Percentiles rank a stretch among this genome's conserved stretches.
Conservation (phyloP, 2,888 invertebrate genomes). For the Anarsia innoxiella region DNA sequence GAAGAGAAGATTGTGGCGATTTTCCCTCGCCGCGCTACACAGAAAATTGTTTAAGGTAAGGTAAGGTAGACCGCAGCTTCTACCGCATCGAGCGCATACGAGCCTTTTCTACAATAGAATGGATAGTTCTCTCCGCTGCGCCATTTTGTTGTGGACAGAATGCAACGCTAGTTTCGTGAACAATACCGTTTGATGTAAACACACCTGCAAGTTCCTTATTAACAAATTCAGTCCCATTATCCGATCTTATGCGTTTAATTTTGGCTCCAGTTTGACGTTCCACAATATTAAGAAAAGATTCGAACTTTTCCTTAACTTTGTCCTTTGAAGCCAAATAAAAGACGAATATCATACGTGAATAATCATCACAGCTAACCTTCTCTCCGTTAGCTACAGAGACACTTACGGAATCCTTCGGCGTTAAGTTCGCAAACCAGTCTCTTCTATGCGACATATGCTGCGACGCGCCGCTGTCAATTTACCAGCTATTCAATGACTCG, state of each 20-base stretch:
- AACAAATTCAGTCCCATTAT: neutral
- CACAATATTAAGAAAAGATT: neutral
- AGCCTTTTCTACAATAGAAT: neutral
- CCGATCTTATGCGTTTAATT: neutral
- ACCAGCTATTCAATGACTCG: neutral
- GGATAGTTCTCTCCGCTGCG: neutral
- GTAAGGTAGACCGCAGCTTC: neutral
- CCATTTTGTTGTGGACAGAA: conserved; percentile 4
- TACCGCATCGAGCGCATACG: neutral
- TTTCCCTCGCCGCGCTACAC: too few species aligned
- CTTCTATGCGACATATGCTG: neutral
- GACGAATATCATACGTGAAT: neutral
- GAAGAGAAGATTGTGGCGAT: too few species aligned
- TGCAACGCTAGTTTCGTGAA: neutral
- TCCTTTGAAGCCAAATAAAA: neutral
- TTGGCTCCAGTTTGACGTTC: neutral
- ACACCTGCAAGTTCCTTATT: neutral
- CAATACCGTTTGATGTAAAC: neutral
- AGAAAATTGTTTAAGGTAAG: too few species aligned
- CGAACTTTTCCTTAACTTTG: neutral
- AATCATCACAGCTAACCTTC: too few species aligned
- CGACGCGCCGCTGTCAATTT: neutral
- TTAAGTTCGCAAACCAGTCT: neutral
- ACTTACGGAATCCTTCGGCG: neutral
- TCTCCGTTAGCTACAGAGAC: conserved; percentile 3